Evolutionary conservation across 2,888 invertebrate genomes (phyloP).

Genomic region (Pristionchus arcanus): DNA sequence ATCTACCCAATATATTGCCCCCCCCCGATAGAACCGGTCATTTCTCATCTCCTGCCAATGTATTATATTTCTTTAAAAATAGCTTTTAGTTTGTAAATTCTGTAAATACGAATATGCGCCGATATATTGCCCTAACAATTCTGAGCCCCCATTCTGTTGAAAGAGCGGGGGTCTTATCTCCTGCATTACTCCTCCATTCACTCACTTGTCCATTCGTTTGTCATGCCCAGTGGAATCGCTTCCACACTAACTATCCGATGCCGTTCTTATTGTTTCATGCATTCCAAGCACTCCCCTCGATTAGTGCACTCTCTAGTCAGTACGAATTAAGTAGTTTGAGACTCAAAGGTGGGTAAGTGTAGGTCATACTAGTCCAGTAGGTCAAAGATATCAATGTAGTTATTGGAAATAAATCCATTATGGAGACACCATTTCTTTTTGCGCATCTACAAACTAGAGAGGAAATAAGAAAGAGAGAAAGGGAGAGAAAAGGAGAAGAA

Average conservation of each 20-base stretch:
- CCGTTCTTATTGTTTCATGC: not conserved
- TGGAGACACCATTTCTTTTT: not conserved
- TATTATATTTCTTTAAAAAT: not conserved
- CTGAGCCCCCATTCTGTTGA: constrained; percentile 15
- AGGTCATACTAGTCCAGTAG: not conserved
- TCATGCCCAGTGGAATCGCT: not conserved
- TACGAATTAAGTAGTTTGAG: not conserved
- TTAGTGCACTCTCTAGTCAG: not conserved
- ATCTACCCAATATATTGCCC: not conserved
- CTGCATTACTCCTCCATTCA: not conserved
- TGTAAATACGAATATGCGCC: not conserved
- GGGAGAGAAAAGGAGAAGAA: not conserved
- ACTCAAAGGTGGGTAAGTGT: not conserved
- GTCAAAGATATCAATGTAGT: not conserved
- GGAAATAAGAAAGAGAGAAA: not conserved
- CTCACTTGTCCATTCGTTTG: not conserved
- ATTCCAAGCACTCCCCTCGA: not conserved
- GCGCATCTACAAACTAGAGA: constrained; percentile 18
- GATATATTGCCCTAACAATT: not conserved
- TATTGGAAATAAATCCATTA: not conserved
- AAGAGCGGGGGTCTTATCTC: not conserved
- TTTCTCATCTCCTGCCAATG: not conserved
- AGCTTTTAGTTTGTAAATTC: constrained; percentile 14
- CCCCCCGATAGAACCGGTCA: not conserved
- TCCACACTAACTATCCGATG: not conserved